Conservation (phyloP, 92 coral and sea anemone species). For the Phenganax subtilis region DNA sequence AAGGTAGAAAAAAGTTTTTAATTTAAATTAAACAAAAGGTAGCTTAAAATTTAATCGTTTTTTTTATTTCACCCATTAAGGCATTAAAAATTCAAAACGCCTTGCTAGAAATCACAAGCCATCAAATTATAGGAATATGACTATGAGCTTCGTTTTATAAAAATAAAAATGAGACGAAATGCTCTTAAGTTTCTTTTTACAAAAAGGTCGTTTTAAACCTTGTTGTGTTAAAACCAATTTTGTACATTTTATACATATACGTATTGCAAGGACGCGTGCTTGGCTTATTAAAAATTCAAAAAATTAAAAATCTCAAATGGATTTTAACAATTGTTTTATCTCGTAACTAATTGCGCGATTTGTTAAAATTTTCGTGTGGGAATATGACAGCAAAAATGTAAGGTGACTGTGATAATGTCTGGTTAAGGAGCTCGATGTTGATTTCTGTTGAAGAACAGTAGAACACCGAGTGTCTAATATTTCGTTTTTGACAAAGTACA, state of each 20-base stretch:
- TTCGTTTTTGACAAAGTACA: constrained; percentile 16
- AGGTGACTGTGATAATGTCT: too few species aligned
- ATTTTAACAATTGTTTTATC: not conserved
- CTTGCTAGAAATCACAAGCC: too few species aligned
- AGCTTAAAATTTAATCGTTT: too few species aligned
- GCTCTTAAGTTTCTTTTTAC: not conserved
- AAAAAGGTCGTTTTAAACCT: not conserved
- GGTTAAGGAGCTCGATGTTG: too few species aligned
- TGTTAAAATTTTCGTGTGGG: not conserved
- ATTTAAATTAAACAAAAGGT: too few species aligned
- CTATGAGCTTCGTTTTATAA: too few species aligned
- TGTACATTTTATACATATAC: not conserved
- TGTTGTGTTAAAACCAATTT: not conserved
- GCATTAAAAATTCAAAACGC: too few species aligned
- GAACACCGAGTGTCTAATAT: not conserved
- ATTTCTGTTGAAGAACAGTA: not conserved
- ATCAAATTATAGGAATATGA: too few species aligned
- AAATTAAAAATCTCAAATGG: not conserved
- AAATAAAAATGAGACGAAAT: not conserved
- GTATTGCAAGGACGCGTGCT: not conserved
- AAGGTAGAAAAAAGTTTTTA: too few species aligned
- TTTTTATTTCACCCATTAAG: too few species aligned
- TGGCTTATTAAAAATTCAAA: constrained; percentile 14
- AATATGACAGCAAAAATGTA: not conserved
- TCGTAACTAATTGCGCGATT: not conserved